A percentile compares a stretch with the other conserved stretches of the same genome.
These are phyloP conservation scores for Piaya cayana DNA, from an alignment of 2,113 vertebrate genomes.

Conservation along the genomic window DNA sequence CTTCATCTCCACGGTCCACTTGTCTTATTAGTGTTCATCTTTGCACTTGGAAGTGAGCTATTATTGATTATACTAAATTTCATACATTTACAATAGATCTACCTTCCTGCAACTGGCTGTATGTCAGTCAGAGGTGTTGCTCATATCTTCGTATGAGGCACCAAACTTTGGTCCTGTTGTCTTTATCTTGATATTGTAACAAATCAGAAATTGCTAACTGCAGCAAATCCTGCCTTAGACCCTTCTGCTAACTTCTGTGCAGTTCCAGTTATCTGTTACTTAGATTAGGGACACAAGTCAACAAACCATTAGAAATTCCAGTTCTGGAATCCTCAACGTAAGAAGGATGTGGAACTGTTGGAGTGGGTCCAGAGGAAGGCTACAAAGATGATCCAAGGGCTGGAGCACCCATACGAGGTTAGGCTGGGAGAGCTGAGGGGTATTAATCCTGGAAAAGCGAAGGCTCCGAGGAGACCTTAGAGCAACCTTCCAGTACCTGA, in stretches of 20 bases:
- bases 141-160: neutral
- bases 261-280: neutral
- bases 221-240: neutral
- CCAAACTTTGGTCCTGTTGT: neutral
- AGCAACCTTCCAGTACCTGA: no score
- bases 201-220: neutral
- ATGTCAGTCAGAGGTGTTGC: neutral
- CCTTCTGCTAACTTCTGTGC: neutral
- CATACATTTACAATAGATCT: neutral
- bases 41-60: neutral
- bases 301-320: neutral
- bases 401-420: no score
- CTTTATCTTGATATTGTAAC: neutral
- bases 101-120: neutral
- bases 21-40: neutral
- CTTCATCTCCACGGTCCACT: neutral
- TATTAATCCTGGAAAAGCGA: no score
- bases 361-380: no score
- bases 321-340: no score
- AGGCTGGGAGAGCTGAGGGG: no score
- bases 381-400: no score
- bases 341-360: no score
- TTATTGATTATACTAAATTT: neutral
- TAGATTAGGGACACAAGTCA: neutral
- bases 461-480: no score